A percentile compares a stretch with the other conserved stretches of the same genome.
These are phyloP conservation scores for Heptranchias perlo DNA, from an alignment of 2,113 vertebrate species.

Conservation along the genomic window DNA sequence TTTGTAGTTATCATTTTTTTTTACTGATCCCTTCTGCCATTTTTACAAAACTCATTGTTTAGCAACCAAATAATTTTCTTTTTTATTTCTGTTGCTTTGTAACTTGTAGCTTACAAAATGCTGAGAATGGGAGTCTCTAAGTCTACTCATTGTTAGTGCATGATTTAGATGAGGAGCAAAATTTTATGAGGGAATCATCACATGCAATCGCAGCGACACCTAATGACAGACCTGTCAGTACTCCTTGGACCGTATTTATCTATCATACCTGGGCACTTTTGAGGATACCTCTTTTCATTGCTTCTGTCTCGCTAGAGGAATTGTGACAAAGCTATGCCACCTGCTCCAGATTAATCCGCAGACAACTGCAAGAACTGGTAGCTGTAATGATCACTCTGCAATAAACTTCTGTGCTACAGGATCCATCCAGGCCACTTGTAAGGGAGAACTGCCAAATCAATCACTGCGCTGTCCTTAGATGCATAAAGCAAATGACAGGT, in stretches of 20 bases:
- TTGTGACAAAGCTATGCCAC: neutral
- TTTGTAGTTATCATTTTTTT: neutral
- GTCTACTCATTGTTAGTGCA: neutral
- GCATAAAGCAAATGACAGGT: neutral
- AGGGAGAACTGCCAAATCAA: no score
- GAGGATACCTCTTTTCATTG: neutral
- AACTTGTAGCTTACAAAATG: neutral
- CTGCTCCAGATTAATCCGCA: neutral
- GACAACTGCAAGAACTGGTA: neutral
- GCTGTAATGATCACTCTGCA: neutral
- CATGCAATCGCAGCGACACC: neutral
- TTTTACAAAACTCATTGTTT: neutral
- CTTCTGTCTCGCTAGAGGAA: neutral
- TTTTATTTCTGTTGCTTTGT: neutral
- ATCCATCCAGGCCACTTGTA: no score
- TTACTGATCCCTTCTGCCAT: neutral
- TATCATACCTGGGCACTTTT: neutral
- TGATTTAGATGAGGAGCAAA: neutral
- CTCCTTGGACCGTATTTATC: neutral
- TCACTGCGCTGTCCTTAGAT: neutral
- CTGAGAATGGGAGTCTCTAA: neutral
- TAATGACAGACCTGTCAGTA: neutral
- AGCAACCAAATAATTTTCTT: neutral
- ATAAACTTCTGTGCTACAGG: neutral
- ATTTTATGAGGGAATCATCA: neutral